These are phyloP conservation scores for Lapara coniferarum DNA, from an alignment of 2,888 invertebrate species.

Conservation along the genomic window DNA sequence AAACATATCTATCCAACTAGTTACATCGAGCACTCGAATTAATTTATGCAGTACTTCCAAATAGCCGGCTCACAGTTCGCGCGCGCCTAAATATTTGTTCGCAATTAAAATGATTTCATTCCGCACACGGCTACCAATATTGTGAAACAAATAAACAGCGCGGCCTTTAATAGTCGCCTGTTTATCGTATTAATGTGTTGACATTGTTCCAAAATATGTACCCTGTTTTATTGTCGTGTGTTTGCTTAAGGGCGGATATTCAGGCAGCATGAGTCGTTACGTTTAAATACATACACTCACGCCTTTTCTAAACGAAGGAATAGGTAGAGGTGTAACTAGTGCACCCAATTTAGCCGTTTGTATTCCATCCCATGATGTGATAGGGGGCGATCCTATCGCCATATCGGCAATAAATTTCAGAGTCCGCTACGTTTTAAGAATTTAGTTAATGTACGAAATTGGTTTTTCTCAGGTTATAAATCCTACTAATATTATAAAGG, in stretches of 20 bases:
- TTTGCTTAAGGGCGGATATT: constrained; percentile 29
- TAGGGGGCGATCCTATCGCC: no score
- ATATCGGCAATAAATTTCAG: no score
- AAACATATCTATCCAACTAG: background rate
- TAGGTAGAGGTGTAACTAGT: no score
- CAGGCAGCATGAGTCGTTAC: background rate
- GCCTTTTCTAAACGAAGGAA: no score
- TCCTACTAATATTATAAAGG: no score
- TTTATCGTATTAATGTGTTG: constrained; percentile 45
- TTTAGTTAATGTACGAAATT: no score
- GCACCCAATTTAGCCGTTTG: no score
- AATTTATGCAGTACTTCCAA: constrained; percentile 16
- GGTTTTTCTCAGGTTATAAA: no score
- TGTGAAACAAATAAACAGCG: constrained; percentile 34
- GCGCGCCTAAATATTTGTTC: constrained; percentile 10
- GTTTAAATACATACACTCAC: no score
- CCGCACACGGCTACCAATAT: constrained; percentile 17
- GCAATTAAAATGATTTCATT: constrained; percentile 19
- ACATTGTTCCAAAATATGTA: constrained; percentile 41
- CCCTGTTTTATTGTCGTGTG: constrained; percentile 36
- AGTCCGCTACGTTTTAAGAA: no score
- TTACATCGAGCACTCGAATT: background rate
- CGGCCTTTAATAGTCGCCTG: constrained; percentile 33
- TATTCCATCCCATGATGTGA: no score
- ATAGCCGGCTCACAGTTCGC: background rate